These are phyloP conservation scores for Scleropages formosus DNA, from an alignment of 2,797 vertebrate species.

Conservation along the genomic window DNA sequence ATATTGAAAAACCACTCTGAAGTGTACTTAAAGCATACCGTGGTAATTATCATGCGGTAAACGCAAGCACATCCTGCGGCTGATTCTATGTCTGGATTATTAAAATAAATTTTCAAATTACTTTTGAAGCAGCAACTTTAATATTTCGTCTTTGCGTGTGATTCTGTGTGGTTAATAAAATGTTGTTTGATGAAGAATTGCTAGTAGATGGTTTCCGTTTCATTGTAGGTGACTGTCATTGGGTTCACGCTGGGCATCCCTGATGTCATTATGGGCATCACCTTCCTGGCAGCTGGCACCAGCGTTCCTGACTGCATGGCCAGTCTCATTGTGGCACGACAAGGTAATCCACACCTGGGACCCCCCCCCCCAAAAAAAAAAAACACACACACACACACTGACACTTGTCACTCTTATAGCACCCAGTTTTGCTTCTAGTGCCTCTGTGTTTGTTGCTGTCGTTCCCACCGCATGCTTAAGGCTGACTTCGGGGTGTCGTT, in stretches of 20 bases:
- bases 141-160: no score
- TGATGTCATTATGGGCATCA: slow-evolving; percentile 96
- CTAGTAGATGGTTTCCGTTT: not conserved
- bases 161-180: no score
- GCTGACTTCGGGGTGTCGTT: not conserved
- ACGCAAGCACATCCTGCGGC: not conserved
- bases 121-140: no score
- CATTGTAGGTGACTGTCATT: slow-evolving; percentile 87
- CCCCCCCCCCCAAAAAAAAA: not conserved
- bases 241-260: slow-evolving; percentile 92
- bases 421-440: not conserved
- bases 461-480: not conserved
- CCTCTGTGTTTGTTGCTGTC: not conserved
- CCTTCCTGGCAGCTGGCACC: slow-evolving; percentile 90
- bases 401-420: not conserved
- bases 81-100: not conserved
- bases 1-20: no score
- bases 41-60: not conserved
- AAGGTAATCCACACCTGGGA: slow-evolving; percentile 68
- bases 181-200: not conserved
- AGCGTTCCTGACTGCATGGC: slow-evolving; percentile 97
- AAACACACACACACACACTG: not conserved
- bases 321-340: slow-evolving; percentile 89
- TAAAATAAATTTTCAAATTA: not conserved
- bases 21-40: not conserved